These are phyloP conservation scores for Hippolais icterina DNA, from an alignment of 2,113 vertebrate species.

Conservation along the genomic window DNA sequence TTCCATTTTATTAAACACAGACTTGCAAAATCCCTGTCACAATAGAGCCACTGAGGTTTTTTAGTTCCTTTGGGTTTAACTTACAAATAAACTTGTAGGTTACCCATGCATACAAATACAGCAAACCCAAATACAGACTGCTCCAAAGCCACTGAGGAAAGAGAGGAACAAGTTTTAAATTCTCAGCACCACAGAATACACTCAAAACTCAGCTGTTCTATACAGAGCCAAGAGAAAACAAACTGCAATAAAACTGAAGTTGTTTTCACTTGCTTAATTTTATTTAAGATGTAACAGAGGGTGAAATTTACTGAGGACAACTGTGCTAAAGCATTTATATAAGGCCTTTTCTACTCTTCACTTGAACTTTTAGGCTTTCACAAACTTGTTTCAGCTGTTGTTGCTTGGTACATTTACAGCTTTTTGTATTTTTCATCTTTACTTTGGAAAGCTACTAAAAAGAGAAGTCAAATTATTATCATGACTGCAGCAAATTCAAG, in stretches of 20 bases:
- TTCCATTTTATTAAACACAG: neutral
- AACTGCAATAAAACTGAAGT: neutral
- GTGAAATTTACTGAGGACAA: neutral
- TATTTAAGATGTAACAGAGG: neutral
- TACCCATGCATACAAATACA: neutral
- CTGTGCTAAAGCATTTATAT: neutral
- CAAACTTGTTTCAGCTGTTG: neutral
- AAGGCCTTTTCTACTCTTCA: neutral
- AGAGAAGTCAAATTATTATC: slow-evolving; percentile 4
- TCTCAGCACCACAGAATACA: neutral
- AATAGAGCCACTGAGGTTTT: neutral
- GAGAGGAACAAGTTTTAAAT: neutral
- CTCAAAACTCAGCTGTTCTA: neutral
- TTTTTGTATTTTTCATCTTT: neutral
- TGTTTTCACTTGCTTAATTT: neutral
- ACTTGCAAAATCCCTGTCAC: neutral
- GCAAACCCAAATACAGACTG: neutral
- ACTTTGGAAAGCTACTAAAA: neutral
- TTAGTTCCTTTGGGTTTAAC: neutral
- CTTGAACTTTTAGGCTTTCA: neutral
- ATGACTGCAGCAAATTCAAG: neutral
- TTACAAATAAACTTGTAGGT: neutral
- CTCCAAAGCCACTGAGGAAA: neutral
- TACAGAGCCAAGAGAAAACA: neutral
- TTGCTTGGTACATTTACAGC: neutral